Evolutionary conservation across 2,113 vertebrate genomes (phyloP).

Genomic region (Arizona elegans): DNA sequence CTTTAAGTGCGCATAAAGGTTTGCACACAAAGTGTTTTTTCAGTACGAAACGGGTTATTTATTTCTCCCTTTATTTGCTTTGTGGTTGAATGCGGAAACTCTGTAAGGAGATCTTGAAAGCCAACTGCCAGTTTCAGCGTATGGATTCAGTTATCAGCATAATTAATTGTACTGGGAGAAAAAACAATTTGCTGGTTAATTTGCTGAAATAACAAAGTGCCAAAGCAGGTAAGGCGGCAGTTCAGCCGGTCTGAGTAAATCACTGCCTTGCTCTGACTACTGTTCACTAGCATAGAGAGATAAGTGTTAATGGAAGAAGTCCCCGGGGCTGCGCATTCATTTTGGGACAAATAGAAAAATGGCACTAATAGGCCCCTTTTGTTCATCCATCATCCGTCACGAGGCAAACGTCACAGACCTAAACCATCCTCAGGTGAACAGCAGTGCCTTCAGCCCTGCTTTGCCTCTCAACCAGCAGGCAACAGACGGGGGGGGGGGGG

Average conservation of each 20-base stretch:
- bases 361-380: conserved; percentile 5
- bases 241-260: conserved; percentile 41
- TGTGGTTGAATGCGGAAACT: conserved; percentile 25
- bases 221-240: conserved; percentile 36
- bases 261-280: conserved; percentile 26
- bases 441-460: neutral
- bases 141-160: conserved; percentile 21
- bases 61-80: conserved; percentile 25
- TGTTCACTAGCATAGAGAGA: conserved; percentile 24
- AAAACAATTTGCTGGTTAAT: conserved; percentile 63
- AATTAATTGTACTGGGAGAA: conserved; percentile 47
- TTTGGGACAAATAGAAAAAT: neutral
- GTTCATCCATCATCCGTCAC: conserved; percentile 5
- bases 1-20: neutral
- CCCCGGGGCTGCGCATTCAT: conserved; percentile 8
- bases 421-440: neutral
- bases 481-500: neutral
- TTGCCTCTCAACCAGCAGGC: neutral
- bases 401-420: neutral
- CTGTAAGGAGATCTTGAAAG: conserved; percentile 37
- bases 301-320: conserved; percentile 33
- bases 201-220: conserved; percentile 63
- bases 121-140: conserved; percentile 2
- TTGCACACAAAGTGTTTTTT: neutral
- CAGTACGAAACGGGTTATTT: conserved; percentile 4